Evolutionary conservation across 2,113 vertebrate species (phyloP).

Genomic region (Nibea albiflora): DNA sequence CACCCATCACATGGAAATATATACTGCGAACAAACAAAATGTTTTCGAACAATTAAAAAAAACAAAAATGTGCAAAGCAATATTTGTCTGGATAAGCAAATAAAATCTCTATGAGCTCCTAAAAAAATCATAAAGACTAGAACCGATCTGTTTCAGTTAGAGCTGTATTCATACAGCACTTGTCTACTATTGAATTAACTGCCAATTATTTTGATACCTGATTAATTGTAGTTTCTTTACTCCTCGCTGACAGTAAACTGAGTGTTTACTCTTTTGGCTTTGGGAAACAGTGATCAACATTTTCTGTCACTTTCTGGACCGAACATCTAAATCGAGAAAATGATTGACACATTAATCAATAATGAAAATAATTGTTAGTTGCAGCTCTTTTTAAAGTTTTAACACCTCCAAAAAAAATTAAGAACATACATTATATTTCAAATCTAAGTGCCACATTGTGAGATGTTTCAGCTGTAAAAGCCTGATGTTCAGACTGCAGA

Average conservation of each 20-base stretch:
- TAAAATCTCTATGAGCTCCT: constrained; percentile 11
- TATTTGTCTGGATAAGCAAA: constrained; percentile 45
- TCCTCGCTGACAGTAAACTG: too few relatives aligned
- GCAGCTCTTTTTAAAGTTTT: too few relatives aligned
- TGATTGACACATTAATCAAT: too few relatives aligned
- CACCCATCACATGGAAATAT: constrained; percentile 21
- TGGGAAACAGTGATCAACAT: too few relatives aligned
- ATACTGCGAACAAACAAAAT: constrained; percentile 26
- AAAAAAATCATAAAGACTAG: constrained; percentile 36
- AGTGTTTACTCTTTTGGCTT: too few relatives aligned
- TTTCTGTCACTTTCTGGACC: too few relatives aligned
- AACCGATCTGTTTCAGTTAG: not conserved
- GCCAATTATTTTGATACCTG: too few relatives aligned
- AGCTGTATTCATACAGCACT: too few relatives aligned
- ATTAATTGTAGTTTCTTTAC: too few relatives aligned
- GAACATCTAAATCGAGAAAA: too few relatives aligned
- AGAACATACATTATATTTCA: not conserved
- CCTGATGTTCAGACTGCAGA: constrained; percentile 5
- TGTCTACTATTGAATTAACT: too few relatives aligned
- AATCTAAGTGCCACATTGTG: constrained; percentile 24
- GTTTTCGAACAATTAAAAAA: constrained; percentile 12
- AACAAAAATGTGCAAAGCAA: constrained; percentile 46
- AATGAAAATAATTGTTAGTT: too few relatives aligned
- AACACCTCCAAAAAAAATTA: not conserved
- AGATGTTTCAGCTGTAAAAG: not conserved